A percentile compares a stretch with the other conserved stretches of the same genome.
Evolutionary conservation across 2,797 vertebrate genomes (phyloP).

Genomic region (Sebastes dallii): DNA sequence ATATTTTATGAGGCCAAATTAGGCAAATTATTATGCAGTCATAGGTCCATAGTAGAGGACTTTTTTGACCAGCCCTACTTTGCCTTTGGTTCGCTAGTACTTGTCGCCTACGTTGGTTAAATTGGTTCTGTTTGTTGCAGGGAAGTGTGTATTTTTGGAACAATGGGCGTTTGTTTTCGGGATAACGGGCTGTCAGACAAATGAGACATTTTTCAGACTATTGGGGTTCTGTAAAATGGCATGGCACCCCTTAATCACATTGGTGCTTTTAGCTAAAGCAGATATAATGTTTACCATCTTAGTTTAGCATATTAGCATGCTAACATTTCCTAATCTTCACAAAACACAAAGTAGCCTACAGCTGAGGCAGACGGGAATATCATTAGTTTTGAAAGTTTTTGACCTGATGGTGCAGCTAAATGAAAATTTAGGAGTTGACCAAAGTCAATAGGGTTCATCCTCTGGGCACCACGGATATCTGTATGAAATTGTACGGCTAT

Average conservation of each 20-base stretch:
- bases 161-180: neutral
- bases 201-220: neutral
- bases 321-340: neutral
- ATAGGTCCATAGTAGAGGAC: no score
- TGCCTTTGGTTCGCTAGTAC: neutral
- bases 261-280: neutral
- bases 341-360: neutral
- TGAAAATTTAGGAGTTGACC: neutral
- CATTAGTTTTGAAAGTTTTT: neutral
- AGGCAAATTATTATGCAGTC: no score
- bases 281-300: neutral
- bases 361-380: neutral
- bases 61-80: no score
- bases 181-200: no score
- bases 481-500: neutral
- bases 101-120: neutral
- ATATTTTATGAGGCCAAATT: neutral
- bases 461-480: neutral
- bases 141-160: no score
- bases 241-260: neutral
- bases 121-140: no score
- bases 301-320: neutral
- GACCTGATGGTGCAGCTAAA: neutral
- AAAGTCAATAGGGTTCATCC: neutral
- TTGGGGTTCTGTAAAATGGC: neutral